phyloP scores from a whole-genome alignment of 2,888 invertebrate genomes.

The Desoria tigrina region DNA sequence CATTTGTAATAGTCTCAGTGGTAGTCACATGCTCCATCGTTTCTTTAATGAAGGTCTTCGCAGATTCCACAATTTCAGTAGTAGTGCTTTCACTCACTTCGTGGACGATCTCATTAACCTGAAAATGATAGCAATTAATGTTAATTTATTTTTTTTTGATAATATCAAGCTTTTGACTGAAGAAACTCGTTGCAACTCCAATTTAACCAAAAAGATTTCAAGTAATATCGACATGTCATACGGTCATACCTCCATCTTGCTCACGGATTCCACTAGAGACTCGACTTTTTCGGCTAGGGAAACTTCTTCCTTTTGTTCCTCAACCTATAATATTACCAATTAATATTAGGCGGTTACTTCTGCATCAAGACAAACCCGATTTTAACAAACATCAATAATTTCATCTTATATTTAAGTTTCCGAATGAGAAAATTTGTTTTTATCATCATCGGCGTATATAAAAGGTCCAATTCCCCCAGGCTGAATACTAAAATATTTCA shows the following conservation, averaged over 20 bases:
- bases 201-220: too few relatives aligned
- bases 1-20: constrained; percentile 34
- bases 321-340: constrained; percentile 26
- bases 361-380: too few relatives aligned
- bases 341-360: too few relatives aligned
- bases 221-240: neutral
- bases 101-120: constrained; percentile 15
- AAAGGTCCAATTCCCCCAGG: too few relatives aligned
- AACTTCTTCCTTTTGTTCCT: constrained; percentile 28
- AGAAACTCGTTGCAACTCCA: too few relatives aligned
- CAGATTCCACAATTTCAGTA: constrained; percentile 1
- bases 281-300: constrained; percentile 30
- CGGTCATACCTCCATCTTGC: constrained; percentile 34
- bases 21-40: constrained; percentile 26
- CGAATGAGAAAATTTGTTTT: too few relatives aligned
- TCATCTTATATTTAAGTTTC: too few relatives aligned
- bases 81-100: constrained; percentile 9
- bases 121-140: too few relatives aligned
- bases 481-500: too few relatives aligned
- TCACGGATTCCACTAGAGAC: constrained; percentile 28
- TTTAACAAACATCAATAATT: too few relatives aligned
- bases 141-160: too few relatives aligned
- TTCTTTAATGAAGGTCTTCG: constrained; percentile 22
- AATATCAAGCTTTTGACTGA: too few relatives aligned
- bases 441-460: neutral